These are phyloP conservation scores for Pachypsylla venusta DNA, from an alignment of 1,140 invertebrate species.

Conservation along the genomic window DNA sequence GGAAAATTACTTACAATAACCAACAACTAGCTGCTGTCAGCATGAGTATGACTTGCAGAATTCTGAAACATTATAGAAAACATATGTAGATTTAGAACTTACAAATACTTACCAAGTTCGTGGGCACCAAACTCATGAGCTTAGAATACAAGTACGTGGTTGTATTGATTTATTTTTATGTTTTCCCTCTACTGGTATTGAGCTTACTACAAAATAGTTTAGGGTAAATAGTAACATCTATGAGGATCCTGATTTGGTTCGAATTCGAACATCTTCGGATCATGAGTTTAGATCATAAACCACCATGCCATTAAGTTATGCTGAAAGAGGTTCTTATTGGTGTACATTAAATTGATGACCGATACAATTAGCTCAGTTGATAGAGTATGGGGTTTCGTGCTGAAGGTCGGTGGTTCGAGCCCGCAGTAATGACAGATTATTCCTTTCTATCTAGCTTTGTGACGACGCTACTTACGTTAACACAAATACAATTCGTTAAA, in stretches of 20 bases:
- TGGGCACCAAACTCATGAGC: neutral
- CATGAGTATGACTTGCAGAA: slow-evolving; percentile 72
- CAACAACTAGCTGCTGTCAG: slow-evolving; percentile 80
- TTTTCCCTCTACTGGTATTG: neutral
- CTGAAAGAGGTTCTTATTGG: no score
- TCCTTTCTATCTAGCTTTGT: no score
- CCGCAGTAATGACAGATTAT: no score
- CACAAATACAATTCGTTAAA: no score
- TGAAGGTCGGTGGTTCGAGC: no score
- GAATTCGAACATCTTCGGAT: no score
- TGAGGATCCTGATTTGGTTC: neutral
- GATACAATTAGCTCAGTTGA: no score
- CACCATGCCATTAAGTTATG: no score
- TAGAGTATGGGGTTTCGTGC: no score
- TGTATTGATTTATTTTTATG: neutral
- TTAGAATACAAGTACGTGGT: neutral
- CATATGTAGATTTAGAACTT: slow-evolving; percentile 16
- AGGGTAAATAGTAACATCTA: neutral
- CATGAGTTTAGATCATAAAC: no score
- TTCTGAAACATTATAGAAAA: slow-evolving; percentile 47
- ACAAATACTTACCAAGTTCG: neutral
- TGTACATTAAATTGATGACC: no score
- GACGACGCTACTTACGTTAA: no score
- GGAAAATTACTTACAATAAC: slow-evolving; percentile 64
- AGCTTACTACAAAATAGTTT: neutral